These are phyloP conservation scores for Apodemia hepburni DNA, from an alignment of 2,888 invertebrate species.

Conservation along the genomic window DNA sequence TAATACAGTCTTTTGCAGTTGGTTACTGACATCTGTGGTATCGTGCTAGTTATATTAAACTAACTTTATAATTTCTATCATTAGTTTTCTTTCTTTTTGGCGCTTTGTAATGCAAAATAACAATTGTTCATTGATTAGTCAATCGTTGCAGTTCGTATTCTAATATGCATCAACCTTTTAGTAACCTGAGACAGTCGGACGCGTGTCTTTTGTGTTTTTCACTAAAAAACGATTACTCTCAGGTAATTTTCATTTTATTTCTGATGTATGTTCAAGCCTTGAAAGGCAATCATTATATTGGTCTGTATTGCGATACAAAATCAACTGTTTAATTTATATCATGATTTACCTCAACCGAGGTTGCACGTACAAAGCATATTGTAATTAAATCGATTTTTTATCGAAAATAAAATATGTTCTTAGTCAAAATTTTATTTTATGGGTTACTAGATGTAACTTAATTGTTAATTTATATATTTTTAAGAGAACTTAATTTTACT, in stretches of 20 bases:
- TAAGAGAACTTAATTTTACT: no score
- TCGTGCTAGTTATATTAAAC: no score
- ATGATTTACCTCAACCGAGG: slow-evolving; percentile 8
- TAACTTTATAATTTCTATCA: no score
- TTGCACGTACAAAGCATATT: slow-evolving; percentile 7
- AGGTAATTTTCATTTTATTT: slow-evolving; percentile 16
- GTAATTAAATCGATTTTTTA: background rate
- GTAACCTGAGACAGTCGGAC: background rate
- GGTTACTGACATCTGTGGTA: no score
- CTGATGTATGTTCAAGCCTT: slow-evolving; percentile 13
- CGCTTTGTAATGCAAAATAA: background rate
- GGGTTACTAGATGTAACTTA: no score
- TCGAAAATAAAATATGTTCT: background rate
- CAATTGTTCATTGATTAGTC: background rate
- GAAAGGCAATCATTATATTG: slow-evolving; percentile 10
- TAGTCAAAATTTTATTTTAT: background rate
- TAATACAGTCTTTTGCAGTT: no score
- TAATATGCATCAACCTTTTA: background rate
- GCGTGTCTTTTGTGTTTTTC: slow-evolving; percentile 14
- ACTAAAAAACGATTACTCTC: slow-evolving; percentile 13
- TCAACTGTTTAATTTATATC: slow-evolving; percentile 14
- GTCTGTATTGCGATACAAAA: slow-evolving; percentile 7
- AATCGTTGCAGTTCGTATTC: background rate
- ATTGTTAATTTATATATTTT: no score
- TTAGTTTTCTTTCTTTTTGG: no score